A percentile compares a stretch with the other conserved stretches of the same genome.
phyloP scores from a whole-genome alignment of 2,888 invertebrate species.

The Cheilosia scutellata region DNA sequence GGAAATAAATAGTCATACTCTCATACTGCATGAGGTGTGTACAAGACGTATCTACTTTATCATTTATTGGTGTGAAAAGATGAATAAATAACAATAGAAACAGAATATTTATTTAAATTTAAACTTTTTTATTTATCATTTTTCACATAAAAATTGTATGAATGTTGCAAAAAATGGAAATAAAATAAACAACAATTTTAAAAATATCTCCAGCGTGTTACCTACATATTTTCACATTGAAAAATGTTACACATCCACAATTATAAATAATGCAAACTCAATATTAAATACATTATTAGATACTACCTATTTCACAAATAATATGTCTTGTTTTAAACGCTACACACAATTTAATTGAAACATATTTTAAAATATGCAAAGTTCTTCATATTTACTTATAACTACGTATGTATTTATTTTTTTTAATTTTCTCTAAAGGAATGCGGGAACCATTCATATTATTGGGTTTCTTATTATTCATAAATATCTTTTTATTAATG shows the following conservation, averaged over 20 bases:
- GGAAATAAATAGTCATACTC: constrained; percentile 20
- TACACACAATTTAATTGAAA: constrained; percentile 34
- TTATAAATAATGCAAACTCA: background rate
- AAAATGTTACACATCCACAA: constrained; percentile 14
- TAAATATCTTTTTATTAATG: constrained; percentile 34
- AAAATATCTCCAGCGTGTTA: background rate
- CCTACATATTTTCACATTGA: background rate
- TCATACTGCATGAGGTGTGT: constrained; percentile 4
- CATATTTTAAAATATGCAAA: constrained; percentile 36
- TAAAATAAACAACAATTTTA: background rate
- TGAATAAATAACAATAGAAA: background rate
- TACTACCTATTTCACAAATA: background rate
- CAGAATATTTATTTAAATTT: constrained; percentile 8
- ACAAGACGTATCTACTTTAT: too few relatives aligned
- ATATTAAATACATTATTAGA: background rate
- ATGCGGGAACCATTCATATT: constrained; percentile 29
- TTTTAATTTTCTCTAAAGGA: constrained; percentile 33
- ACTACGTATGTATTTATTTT: constrained; percentile 9
- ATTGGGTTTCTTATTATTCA: constrained; percentile 9
- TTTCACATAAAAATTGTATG: background rate
- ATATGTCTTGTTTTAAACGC: constrained; percentile 5
- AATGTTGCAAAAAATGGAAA: background rate
- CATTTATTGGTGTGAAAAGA: too few relatives aligned
- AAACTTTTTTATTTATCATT: constrained; percentile 36
- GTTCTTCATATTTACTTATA: constrained; percentile 21